Conservation (phyloP, 1,140 invertebrate species). For the Archegozetes longisetosus region DNA sequence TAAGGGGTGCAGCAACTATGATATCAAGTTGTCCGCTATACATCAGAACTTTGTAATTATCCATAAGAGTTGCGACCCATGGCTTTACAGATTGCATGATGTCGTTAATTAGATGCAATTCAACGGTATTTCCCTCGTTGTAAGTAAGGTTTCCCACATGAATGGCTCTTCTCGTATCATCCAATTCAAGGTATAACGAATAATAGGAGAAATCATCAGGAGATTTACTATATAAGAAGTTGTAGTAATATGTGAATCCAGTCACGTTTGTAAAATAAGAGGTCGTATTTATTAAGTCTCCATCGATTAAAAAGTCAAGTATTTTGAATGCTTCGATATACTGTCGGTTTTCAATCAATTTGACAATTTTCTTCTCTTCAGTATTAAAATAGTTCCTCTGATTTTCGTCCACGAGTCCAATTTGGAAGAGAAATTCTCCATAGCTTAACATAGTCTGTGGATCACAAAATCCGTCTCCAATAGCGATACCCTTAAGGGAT, state of each 20-base stretch:
- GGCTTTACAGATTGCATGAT: slow-evolving; percentile 63
- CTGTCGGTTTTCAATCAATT: slow-evolving; percentile 41
- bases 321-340: slow-evolving; percentile 46
- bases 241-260: slow-evolving; percentile 58
- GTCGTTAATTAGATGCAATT: slow-evolving; percentile 50
- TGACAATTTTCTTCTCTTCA: slow-evolving; percentile 38
- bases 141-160: slow-evolving; percentile 64
- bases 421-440: slow-evolving; percentile 59
- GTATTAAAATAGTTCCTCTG: slow-evolving; percentile 36
- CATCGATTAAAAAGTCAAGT: slow-evolving; percentile 42
- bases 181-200: slow-evolving; percentile 27
- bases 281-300: slow-evolving; percentile 41
- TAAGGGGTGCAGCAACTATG: slow-evolving; percentile 60
- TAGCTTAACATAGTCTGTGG: slow-evolving; percentile 59
- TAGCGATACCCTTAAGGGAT: slow-evolving; percentile 42
- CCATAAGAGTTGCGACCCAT: slow-evolving; percentile 46
- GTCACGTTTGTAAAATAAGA: slow-evolving; percentile 53
- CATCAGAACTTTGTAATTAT: slow-evolving; percentile 19
- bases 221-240: slow-evolving; percentile 46
- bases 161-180: slow-evolving; percentile 46
- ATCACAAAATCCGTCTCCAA: slow-evolving; percentile 69
- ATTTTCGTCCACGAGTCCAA: slow-evolving; percentile 52
- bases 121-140: slow-evolving; percentile 37
- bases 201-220: slow-evolving; percentile 31
- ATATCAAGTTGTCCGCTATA: slow-evolving; percentile 74